Conservation (phyloP, 2,113 vertebrate species). For the Actinemys pallida region DNA sequence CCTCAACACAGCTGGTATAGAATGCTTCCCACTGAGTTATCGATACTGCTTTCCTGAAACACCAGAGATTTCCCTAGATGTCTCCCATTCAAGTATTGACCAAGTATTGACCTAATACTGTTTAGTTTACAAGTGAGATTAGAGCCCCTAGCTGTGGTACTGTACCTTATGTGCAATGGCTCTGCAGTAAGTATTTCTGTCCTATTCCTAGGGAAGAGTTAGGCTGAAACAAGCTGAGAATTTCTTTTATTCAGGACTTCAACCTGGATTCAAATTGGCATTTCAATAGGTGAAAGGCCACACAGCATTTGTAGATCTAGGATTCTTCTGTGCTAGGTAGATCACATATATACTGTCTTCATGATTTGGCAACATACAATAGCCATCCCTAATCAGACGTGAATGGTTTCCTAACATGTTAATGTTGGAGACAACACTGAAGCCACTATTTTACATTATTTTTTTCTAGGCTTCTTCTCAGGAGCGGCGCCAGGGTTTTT, state of each 20-base stretch:
- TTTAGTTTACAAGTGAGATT: neutral
- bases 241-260: neutral
- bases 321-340: neutral
- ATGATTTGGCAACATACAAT: neutral
- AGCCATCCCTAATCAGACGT: neutral
- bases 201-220: neutral
- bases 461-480: neutral
- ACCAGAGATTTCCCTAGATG: neutral
- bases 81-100: neutral
- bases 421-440: neutral
- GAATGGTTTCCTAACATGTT: neutral
- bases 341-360: neutral
- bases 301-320: neutral
- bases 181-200: fast-evolving
- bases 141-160: fast-evolving
- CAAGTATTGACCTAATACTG: neutral
- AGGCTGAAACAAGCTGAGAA: fast-evolving
- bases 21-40: neutral
- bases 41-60: neutral
- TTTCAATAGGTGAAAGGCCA: fast-evolving
- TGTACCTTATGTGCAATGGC: fast-evolving
- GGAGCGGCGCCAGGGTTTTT: too few species aligned
- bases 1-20: neutral
- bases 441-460: neutral
- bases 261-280: fast-evolving